Evolutionary conservation across 1,140 invertebrate genomes (phyloP).

Genomic region (Oreohelix idahoensis): DNA sequence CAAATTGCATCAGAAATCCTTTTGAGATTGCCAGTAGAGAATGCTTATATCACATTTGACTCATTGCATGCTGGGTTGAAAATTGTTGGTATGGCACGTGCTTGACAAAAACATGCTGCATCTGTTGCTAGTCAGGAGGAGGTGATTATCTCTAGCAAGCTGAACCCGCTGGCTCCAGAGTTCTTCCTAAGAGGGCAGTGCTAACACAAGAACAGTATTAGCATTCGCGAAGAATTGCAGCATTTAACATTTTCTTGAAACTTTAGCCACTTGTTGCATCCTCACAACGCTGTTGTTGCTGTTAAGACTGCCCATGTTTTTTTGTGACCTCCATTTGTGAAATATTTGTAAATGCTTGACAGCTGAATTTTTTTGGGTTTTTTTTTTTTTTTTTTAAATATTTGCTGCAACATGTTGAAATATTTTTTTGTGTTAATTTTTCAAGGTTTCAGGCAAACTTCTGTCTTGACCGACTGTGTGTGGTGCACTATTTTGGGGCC

Average conservation of each 20-base stretch:
- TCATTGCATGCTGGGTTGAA: constrained; percentile 19
- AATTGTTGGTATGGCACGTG: constrained; percentile 22
- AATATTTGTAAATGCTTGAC: too few species aligned
- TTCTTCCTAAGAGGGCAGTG: constrained; percentile 5
- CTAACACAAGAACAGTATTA: neutral
- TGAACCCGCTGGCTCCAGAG: constrained; percentile 33
- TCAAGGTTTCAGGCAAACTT: too few species aligned
- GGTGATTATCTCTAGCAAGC: constrained; percentile 25
- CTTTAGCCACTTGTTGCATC: too few species aligned
- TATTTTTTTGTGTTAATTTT: too few species aligned
- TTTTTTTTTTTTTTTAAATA: too few species aligned
- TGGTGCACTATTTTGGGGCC: too few species aligned
- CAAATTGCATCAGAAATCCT: constrained; percentile 24
- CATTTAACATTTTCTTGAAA: neutral
- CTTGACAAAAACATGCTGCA: neutral
- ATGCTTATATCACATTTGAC: constrained; percentile 31
- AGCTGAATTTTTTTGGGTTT: too few species aligned
- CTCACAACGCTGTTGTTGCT: too few species aligned
- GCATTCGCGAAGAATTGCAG: neutral
- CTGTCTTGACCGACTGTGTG: too few species aligned
- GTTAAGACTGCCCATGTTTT: too few species aligned
- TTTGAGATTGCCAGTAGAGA: constrained; percentile 18
- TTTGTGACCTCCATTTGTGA: too few species aligned
- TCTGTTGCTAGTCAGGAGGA: neutral
- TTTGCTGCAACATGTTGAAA: too few species aligned